Evolutionary conservation across 2,113 vertebrate genomes (phyloP).

Genomic region (Actenoides hombroni): DNA sequence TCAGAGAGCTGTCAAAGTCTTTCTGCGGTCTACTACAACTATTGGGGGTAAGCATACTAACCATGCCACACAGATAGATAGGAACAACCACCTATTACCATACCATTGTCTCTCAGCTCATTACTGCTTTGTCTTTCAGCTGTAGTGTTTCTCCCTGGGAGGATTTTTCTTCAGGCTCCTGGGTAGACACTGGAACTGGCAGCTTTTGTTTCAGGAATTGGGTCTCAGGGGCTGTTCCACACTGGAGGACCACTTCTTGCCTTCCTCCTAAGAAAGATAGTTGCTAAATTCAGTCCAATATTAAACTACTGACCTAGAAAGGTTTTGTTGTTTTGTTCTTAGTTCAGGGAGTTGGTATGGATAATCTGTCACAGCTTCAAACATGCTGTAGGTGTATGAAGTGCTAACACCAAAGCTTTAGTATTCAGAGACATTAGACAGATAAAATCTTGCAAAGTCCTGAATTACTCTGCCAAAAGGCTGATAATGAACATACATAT

Average conservation of each 20-base stretch:
- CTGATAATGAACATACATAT: neutral
- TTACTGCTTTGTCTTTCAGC: neutral
- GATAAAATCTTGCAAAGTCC: neutral
- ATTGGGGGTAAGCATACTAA: neutral
- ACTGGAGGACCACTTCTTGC: neutral
- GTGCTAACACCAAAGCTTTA: neutral
- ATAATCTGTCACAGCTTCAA: neutral
- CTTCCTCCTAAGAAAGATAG: neutral
- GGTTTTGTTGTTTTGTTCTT: neutral
- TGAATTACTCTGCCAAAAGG: neutral
- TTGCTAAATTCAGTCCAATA: neutral
- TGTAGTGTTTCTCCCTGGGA: rapidly evolving
- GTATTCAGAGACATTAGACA: neutral
- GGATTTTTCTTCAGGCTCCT: neutral
- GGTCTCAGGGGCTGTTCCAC: rapidly evolving
- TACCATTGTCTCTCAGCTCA: neutral
- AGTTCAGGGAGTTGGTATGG: neutral
- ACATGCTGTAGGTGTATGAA: neutral
- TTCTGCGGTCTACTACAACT: neutral
- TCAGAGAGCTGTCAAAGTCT: neutral
- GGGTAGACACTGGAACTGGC: neutral
- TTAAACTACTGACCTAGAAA: neutral
- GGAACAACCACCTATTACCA: neutral
- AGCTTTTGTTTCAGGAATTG: neutral
- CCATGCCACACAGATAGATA: neutral